These are phyloP conservation scores for Pogonus chalceus DNA, from an alignment of 1,140 invertebrate genomes.

Conservation along the genomic window DNA sequence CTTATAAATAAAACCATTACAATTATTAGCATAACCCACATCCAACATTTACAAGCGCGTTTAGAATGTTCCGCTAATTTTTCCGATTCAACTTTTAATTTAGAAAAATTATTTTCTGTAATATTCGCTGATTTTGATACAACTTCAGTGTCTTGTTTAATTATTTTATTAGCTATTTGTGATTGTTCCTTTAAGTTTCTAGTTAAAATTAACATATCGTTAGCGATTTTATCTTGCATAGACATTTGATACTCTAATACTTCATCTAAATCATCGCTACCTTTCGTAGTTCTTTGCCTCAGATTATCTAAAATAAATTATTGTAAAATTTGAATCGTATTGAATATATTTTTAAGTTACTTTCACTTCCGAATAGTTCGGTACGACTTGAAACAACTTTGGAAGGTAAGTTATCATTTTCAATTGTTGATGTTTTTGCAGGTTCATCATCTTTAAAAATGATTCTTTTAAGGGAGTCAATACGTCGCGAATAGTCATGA, in stretches of 20 bases:
- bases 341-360: slow-evolving; percentile 12
- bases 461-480: slow-evolving; percentile 17
- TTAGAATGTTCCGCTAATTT: slow-evolving; percentile 75
- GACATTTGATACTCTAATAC: slow-evolving; percentile 76
- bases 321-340: not conserved
- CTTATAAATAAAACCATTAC: slow-evolving; percentile 81
- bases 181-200: slow-evolving; percentile 83
- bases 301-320: slow-evolving; percentile 9
- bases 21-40: slow-evolving; percentile 78
- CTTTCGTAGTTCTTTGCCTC: slow-evolving; percentile 27
- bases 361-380: slow-evolving; percentile 21
- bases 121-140: slow-evolving; percentile 66
- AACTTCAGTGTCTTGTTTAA: slow-evolving; percentile 74
- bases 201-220: slow-evolving; percentile 84
- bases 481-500: slow-evolving; percentile 16
- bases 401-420: slow-evolving; percentile 20
- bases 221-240: slow-evolving; percentile 83
- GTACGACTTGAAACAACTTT: slow-evolving; percentile 18
- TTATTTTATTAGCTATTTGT: slow-evolving; percentile 71
- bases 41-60: slow-evolving; percentile 85
- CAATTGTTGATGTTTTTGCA: slow-evolving; percentile 19
- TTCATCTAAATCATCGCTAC: slow-evolving; percentile 62
- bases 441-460: slow-evolving; percentile 16
- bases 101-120: slow-evolving; percentile 65
- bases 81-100: slow-evolving; percentile 69